phyloP scores from a whole-genome alignment of 2,797 vertebrate genomes.

The Gallirallus australis region DNA sequence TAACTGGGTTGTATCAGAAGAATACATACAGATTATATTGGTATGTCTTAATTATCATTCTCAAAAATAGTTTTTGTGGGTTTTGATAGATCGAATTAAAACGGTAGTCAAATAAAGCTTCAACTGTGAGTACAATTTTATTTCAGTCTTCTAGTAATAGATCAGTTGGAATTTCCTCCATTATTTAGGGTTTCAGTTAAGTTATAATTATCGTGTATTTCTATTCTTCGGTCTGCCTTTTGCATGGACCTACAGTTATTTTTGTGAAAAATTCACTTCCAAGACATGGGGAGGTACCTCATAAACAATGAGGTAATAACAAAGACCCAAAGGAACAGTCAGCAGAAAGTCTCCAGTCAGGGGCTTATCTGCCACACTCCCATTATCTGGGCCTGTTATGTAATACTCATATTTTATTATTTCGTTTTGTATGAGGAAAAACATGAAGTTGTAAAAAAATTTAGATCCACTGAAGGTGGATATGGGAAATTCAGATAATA shows the following conservation, averaged over 20 bases:
- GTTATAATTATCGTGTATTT: not conserved
- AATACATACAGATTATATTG: not conserved
- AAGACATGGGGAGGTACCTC: not conserved
- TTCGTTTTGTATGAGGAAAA: not conserved
- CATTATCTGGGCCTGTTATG: not conserved
- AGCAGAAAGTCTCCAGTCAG: not conserved
- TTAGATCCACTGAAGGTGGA: not conserved
- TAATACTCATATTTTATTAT: not conserved
- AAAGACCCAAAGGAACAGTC: not conserved
- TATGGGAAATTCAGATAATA: not conserved
- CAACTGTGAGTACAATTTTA: not conserved
- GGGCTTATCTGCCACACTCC: not conserved
- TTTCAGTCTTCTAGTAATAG: not conserved
- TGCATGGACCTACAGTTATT: not conserved
- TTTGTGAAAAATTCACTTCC: not conserved
- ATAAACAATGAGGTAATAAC: not conserved
- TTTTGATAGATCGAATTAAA: not conserved
- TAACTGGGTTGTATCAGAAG: not conserved
- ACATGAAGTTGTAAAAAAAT: not conserved
- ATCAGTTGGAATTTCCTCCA: not conserved
- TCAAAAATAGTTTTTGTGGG: not conserved
- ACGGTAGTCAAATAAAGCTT: not conserved
- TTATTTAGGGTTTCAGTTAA: not conserved
- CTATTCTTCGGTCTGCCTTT: not conserved
- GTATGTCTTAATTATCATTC: not conserved